Evolutionary conservation across 2,888 invertebrate genomes (phyloP), one percentile per base, ranked within the genome.

Genomic region (Lepidocyrtinus sp.): DNA sequence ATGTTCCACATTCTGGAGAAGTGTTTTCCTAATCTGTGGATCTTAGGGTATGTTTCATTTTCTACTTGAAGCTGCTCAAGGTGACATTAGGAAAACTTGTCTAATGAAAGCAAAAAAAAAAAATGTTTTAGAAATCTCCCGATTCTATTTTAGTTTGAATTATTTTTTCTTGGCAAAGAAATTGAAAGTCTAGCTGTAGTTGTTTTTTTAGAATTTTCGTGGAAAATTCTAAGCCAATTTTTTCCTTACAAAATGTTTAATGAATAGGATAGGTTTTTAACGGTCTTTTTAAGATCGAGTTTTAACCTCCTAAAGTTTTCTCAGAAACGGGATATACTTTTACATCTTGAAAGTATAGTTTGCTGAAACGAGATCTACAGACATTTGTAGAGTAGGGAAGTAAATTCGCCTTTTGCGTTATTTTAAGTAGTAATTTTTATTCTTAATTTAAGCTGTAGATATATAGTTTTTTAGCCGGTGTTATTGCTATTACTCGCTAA

Each of bases 381-480:
- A n/a, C n/a, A n/a, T n/a, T n/a, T n/a, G n/a, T n/a, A n/a, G n/a
- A n/a, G n/a, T n/a, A n/a, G n/a, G n/a, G n/a, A n/a, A n/a, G n/a
- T n/a, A n/a, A n/a, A n/a, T n/a, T n/a, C n/a, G n/a, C n/a, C n/a
- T n/a, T n/a, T n/a, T n/a, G n/a, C n/a, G n/a, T n/a, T n/a, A n/a
- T n/a, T n/a, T n/a, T n/a, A n/a, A n/a, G n/a, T n/a, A n/a, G n/a
- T n/a, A n/a, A n/a, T n/a, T n/a, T n/a, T n/a, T n/a, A n/a, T n/a
- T n/a, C n/a, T n/a, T n/a, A n/a, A n/a, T n/a, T n/a, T n/a, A n/a
- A n/a, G 36, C 12, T 12, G 36, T 67, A 21, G 17, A 21, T 15
- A 50, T 70, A 50, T 72, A 77, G 77, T 77, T 77, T 77, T 77
- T 77, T 77, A 67, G 77, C 72, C 46, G 26, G 72, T 71, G 15